Base-by-base conservation (phyloP, 2,888 invertebrate genomes). In the Muscina levida region DNA sequence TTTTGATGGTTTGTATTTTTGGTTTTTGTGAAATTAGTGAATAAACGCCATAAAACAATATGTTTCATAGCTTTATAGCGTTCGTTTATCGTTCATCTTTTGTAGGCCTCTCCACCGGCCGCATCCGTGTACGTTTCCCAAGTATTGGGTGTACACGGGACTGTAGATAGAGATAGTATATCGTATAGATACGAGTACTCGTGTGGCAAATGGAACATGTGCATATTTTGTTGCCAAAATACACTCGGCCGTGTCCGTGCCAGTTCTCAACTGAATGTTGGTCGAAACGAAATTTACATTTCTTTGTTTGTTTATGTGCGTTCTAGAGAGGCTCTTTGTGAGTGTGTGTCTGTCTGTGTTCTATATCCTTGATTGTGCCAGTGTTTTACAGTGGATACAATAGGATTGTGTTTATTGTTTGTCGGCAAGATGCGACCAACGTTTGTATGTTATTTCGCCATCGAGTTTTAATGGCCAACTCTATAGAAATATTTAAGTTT, bases 21-120 rank as follows among this genome's bases (percentile, higher is more conserved):
- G 73, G 73, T 77, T 77, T 74, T 68, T 65, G 74, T 75, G 76
- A 83, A 82, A 82, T 82, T 82, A 83, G 82, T 82, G 82, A 77
- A 83, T 70, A 78, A 79, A 78, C 78, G 72, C 74, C 72, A 74
- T 82, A 59, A 82, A 82, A 82, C 82, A 83, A 83, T 77, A 74
- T 65, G 59, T 77, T 79, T 67, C 44, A 48, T 11, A 76, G 71
- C 72, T 79, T 67, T 37, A 48, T 11, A 76, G 71, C 72, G 46
- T 68, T 62, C 72, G 62, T 77, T 67, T 46, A 67, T 42, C 53
- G 67, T 81, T 77, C 53, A 77, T 81, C 57, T 72, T 74, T 72
- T 42, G 22, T n/a, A 22, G 37, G 37, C 53, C 53, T 8, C 24
- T 53, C 53, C 53, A 13, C 11, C 24, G 13, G 3, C 22, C 53